Base-by-base conservation (phyloP, 2,888 invertebrate genomes). In the Molorchus minor region DNA sequence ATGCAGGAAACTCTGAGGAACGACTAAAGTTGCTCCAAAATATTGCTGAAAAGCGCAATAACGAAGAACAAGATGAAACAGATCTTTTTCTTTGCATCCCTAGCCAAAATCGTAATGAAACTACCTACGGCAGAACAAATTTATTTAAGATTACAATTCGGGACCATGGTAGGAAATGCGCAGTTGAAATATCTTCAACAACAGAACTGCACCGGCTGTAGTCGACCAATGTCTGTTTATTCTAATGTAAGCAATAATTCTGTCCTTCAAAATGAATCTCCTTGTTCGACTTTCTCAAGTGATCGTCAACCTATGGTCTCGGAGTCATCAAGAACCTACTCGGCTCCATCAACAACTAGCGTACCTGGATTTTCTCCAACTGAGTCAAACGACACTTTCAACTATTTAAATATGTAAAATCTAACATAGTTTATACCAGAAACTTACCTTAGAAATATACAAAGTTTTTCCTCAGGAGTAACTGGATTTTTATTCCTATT, bases 31-130 rank as follows among this genome's bases (percentile, higher is more conserved):
- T 44, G 10, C 44, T 44, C 12, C 20, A 44, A 21, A 17, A 44
- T 25, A 44, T 44, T 44, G 44, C 44, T 44, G 21, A 44, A 21
- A 44, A 20, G 13, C 21, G n/a, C 19, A 44, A 44, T 44, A 17
- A 20, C 19, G 21, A 21, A 20, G 44, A 21, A 21, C 21, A 20
- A 44, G 1, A 44, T 44, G 1, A 44, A 44, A 44, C 21, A n/a
- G 44, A 44, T 21, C 44, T 44, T 21, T 44, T 44, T 19, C n/a
- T 44, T 44, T 44, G 44, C 21, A 20, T 44, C 44, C 5, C 15
- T 41, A 15, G 43, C 19, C 5, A 41, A 41, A 19, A 41, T 15
- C 12, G 36, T 13, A 36, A 7, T 4, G 36, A n/a, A n/a, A n/a
- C n/a, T n/a, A n/a, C n/a, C n/a, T n/a, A n/a, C n/a, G n/a, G n/a